Evolutionary conservation across 2,797 vertebrate genomes (phyloP), one percentile per base, ranked within the genome.

Genomic region (Argyrosomus regius): DNA sequence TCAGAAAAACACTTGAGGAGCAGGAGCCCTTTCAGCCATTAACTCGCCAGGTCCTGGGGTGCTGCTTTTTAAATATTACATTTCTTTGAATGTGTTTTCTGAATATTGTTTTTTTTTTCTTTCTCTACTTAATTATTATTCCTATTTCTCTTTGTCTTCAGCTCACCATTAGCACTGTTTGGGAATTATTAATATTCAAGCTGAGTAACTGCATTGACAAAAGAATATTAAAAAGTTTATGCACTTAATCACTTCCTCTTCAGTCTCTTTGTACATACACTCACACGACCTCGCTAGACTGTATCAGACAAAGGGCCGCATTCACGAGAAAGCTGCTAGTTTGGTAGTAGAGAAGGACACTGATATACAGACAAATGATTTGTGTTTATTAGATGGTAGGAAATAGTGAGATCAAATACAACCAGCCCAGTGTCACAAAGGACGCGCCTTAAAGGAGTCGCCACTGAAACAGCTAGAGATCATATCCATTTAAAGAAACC

Each of bases 1-100:
- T 92, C 84, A 87, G 91, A 92, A 90, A 93, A 94, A 93, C 95
- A 95, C 94, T 95, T 86, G 88, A 94, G 83, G 87, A 93, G 93
- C 90, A 87, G 88, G 81, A 91, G 87, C 86, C 89, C 83, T 89
- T 94, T 92, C 87, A 91, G 78, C 90, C 91, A 93, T 95, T 95
- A 94, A 95, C 94, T 94, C 90, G 87, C 90, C 92, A 85, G 80
- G 92, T 94, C 92, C 94, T 88, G 92, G 85, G 88, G 92, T 57
- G 92, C 86, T 80, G 86, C 90, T 92, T 94, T 94, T 94, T 91
- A 94, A 94, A 92, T 91, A 90, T 85, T 88, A 86, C 81, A 81
- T 82, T 86, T 87, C 73, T 86, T 88, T 88, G 45, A 90, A 89
- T 83, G 61, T 79, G 67, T 88, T 88, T 88, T 68, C 59, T 72